Evolutionary conservation across 2,888 invertebrate species (phyloP).

Genomic region (Drosophila paracracens): DNA sequence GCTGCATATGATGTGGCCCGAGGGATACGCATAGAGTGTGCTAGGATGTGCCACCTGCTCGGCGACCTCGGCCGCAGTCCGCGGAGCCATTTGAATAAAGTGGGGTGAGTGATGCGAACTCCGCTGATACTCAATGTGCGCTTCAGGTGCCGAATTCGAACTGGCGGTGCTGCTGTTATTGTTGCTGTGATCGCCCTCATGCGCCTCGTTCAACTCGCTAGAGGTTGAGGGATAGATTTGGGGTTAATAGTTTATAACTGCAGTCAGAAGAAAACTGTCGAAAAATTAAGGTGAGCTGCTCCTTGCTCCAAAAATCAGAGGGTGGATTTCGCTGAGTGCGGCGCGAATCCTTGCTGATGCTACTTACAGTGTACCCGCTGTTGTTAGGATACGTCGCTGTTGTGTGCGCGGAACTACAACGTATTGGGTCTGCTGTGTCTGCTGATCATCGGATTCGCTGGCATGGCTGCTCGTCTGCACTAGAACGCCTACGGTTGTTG

Average conservation of each 20-base stretch:
- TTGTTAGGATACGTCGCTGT: constrained; percentile 84
- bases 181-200: constrained; percentile 73
- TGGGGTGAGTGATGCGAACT: constrained; percentile 78
- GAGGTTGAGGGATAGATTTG: not conserved
- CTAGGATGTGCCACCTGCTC: constrained; percentile 62
- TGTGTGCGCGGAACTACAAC: constrained; percentile 72
- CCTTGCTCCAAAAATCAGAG: not conserved
- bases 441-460: constrained; percentile 62
- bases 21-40: constrained; percentile 76
- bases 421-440: constrained; percentile 48
- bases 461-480: constrained; percentile 61
- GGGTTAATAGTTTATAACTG: not conserved
- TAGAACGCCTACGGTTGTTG: constrained; percentile 66
- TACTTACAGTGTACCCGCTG: constrained; percentile 84
- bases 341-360: not conserved
- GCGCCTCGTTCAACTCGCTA: constrained; percentile 82
- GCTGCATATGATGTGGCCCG: constrained; percentile 79
- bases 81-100: constrained; percentile 82
- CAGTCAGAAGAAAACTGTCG: not conserved
- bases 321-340: not conserved
- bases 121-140: constrained; percentile 77
- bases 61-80: constrained; percentile 74
- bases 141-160: constrained; percentile 59
- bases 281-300: not conserved
- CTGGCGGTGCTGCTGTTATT: constrained; percentile 66